Base-by-base conservation (phyloP, 2,888 invertebrate genomes). In the Heliconius charithonia region DNA sequence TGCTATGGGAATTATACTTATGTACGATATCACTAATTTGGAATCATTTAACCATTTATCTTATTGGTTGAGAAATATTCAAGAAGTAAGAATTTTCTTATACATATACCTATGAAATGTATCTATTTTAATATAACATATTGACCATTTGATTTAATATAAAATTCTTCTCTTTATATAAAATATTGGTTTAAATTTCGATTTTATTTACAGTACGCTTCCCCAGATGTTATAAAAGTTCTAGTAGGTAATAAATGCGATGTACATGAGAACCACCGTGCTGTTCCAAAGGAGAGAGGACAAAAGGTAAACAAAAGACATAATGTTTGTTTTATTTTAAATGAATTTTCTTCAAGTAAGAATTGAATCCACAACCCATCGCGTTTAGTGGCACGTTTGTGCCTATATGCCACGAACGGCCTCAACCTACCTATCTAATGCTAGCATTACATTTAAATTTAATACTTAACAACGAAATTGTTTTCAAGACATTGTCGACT, bases 31-130 rank as follows among this genome's bases (percentile, higher is more conserved):
- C 84, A 98, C 98, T 65, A 98, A 97, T 91, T 93, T 97, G 87
- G 97, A 98, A 87, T 98, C 98, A n/a, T 98, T 98, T 90, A 97
- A 98, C 89, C 97, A 98, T 91, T 95, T 98, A 83, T 97, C 97
- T 13, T 98, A 98, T 89, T 98, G 98, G 98, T 95, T 98, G 81
- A 96, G 97, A 89, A 98, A 98, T 92, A 98, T 98, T 84, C 97
- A 98, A 95, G 97, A 98, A 96, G 98, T 98, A 91, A 51, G 41
- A 25, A 37, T 19, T 67, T 12, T 12, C 22, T 22, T 22, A 19
- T n/a, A 16, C 4, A 7, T 62, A 25, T 12, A 63, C 12, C 9
- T 59, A n/a, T 0, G 59, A n/a, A 59, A n/a, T n/a, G 22, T 59
- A 59, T 59, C 59, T 59, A 3, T 10, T n/a, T n/a, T n/a, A n/a